Conservation (phyloP, 1,140 invertebrate species). For the Tetragonula clypearis region DNA sequence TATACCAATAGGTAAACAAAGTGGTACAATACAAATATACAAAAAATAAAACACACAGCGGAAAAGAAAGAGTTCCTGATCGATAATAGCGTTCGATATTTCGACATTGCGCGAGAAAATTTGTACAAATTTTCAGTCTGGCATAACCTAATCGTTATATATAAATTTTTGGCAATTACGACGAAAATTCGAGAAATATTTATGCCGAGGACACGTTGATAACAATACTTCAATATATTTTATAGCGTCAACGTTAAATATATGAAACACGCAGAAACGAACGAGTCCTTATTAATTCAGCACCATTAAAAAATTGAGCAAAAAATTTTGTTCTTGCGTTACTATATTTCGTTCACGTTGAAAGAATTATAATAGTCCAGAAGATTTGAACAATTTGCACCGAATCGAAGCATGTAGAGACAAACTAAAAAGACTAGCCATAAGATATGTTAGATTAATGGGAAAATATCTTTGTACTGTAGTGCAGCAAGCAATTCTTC, state of each 20-base stretch:
- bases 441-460: background rate
- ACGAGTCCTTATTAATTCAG: background rate
- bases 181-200: conserved; percentile 37
- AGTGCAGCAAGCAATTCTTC: background rate
- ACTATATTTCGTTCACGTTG: background rate
- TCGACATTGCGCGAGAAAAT: conserved; percentile 4
- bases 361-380: background rate
- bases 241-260: background rate
- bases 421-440: background rate
- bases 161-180: conserved; percentile 54
- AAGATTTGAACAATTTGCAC: background rate
- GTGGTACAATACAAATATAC: background rate
- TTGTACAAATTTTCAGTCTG: conserved; percentile 24
- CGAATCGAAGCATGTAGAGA: background rate
- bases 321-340: background rate
- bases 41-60: background rate
- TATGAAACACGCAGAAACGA: background rate
- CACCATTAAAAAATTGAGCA: background rate
- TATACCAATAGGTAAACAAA: background rate
- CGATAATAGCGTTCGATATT: conserved; percentile 44
- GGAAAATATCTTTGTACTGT: background rate
- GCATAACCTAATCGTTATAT: conserved; percentile 42
- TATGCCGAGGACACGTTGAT: background rate
- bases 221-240: conserved; percentile 13
- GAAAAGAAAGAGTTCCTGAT: background rate